phyloP scores from a whole-genome alignment of 2,888 invertebrate species.

The Tachina grossa region DNA sequence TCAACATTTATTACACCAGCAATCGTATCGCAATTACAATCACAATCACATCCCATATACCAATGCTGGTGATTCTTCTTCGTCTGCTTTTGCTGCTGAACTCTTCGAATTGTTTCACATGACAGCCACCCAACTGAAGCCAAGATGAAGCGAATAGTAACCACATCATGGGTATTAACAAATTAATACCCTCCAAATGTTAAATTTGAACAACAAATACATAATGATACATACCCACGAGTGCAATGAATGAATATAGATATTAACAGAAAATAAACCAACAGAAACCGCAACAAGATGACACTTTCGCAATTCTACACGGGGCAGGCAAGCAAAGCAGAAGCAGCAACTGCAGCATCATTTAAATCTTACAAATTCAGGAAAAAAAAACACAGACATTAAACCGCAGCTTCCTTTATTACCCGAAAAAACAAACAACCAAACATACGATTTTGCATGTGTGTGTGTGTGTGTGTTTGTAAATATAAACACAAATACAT shows the following conservation, averaged over 20 bases:
- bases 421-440: constrained; percentile 50
- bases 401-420: constrained; percentile 70
- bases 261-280: constrained; percentile 41
- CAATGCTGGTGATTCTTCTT: constrained; percentile 7
- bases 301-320: constrained; percentile 60
- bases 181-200: constrained; percentile 54
- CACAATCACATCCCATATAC: constrained; percentile 44
- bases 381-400: constrained; percentile 39
- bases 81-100: constrained; percentile 15
- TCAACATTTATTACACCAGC: constrained; percentile 57
- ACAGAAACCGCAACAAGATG: constrained; percentile 64
- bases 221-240: constrained; percentile 7
- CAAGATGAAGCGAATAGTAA: constrained; percentile 39
- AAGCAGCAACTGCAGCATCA: constrained; percentile 37
- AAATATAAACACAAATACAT: not conserved
- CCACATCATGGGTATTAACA: constrained; percentile 63
- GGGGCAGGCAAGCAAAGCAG: constrained; percentile 3
- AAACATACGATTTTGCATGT: not conserved
- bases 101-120: constrained; percentile 55
- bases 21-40: constrained; percentile 52
- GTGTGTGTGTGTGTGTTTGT: not conserved
- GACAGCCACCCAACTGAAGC: constrained; percentile 55
- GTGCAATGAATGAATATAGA: not conserved
- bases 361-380: constrained; percentile 39
- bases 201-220: constrained; percentile 29